These are phyloP conservation scores for Hypomecis atomaria DNA, from an alignment of 2,888 invertebrate genomes.

Conservation along the genomic window DNA sequence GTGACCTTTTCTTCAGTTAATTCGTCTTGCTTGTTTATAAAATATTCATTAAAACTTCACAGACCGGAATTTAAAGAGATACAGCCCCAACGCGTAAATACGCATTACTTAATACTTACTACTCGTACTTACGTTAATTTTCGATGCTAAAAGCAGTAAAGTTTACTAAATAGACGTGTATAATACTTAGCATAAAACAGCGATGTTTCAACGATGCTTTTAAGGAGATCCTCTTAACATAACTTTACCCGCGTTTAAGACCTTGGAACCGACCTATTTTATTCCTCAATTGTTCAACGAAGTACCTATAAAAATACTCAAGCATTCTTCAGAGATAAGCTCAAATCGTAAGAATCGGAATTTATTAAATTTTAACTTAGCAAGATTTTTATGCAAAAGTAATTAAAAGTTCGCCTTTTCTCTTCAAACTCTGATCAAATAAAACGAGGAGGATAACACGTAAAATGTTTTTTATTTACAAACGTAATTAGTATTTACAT, in stretches of 20 bases:
- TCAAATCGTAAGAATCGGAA: conserved; percentile 30
- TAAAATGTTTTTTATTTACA: conserved; percentile 80
- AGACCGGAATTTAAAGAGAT: not conserved
- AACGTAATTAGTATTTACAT: conserved; percentile 66
- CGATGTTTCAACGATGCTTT: conserved; percentile 37
- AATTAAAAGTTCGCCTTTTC: conserved; percentile 22
- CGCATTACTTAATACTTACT: conserved; percentile 13
- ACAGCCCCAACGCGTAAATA: conserved; percentile 6
- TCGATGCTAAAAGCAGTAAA: conserved; percentile 29
- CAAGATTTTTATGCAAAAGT: conserved; percentile 31
- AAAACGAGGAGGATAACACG: conserved; percentile 65
- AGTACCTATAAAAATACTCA: conserved; percentile 42
- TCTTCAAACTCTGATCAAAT: conserved; percentile 40
- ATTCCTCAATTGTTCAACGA: conserved; percentile 34
- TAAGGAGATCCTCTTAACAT: conserved; percentile 41
- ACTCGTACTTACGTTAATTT: conserved; percentile 20
- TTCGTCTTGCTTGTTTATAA: too few relatives aligned
- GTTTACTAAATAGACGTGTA: conserved; percentile 31
- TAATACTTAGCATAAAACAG: conserved; percentile 34
- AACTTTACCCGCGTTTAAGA: conserved; percentile 38
- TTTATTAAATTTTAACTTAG: conserved; percentile 33
- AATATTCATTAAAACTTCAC: too few relatives aligned
- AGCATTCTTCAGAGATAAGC: conserved; percentile 34
- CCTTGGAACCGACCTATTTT: conserved; percentile 37
- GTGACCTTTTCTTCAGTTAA: too few relatives aligned